Percentiles rank a stretch among this genome's conserved stretches.
Conservation (phyloP, 2,113 vertebrate genomes). For the Bos indicus region DNA sequence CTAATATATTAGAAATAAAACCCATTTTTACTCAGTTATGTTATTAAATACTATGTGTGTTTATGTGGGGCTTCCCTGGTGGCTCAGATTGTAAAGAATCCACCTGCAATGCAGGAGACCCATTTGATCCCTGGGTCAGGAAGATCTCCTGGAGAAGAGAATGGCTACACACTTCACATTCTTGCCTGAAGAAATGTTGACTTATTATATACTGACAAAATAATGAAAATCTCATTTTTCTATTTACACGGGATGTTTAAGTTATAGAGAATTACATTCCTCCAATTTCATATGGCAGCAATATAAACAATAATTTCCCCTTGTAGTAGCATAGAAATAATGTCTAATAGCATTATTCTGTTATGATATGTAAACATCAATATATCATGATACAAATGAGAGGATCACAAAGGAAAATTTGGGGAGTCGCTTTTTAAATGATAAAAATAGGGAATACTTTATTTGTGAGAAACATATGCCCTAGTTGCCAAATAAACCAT, state of each 20-base stretch:
- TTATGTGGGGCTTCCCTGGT: not conserved
- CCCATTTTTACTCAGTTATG: not conserved
- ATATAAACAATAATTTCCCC: not conserved
- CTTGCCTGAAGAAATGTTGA: not conserved
- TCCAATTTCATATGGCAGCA: not conserved
- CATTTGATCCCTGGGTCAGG: not conserved
- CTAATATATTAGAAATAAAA: constrained; percentile 46
- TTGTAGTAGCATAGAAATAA: not conserved
- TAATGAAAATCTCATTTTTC: constrained; percentile 11
- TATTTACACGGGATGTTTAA: not conserved
- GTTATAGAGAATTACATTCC: not conserved
- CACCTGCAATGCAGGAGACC: not conserved
- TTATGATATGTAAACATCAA: not conserved
- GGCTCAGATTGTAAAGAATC: not conserved
- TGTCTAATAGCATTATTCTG: not conserved
- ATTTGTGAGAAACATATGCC: not conserved
- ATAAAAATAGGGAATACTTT: not conserved
- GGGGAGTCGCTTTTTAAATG: not conserved
- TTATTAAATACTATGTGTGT: not conserved
- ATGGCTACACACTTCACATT: not conserved
- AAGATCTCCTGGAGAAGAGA: not conserved
- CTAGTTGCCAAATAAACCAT: not conserved
- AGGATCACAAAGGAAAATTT: not conserved
- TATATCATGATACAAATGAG: not conserved
- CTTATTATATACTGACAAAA: constrained; percentile 27